phyloP scores from a whole-genome alignment of 2,888 invertebrate species.

The Celastrina argiolus region DNA sequence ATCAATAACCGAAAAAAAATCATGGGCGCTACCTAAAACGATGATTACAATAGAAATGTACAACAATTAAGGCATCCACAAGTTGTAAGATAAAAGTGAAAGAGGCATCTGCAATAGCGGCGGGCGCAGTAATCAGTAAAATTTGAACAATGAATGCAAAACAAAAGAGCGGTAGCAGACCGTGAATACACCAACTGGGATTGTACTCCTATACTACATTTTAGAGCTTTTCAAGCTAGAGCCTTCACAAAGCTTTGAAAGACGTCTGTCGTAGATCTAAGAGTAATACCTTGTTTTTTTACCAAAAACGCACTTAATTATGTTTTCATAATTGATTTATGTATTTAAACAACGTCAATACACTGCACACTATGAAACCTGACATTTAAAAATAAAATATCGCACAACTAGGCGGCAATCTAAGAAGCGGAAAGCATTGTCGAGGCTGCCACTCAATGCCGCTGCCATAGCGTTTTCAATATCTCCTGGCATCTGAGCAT shows the following conservation, averaged over 20 bases:
- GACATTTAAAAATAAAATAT: background rate
- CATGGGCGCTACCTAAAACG: background rate
- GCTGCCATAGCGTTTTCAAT: constrained; percentile 51
- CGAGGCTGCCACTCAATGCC: constrained; percentile 40
- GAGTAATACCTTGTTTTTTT: no score
- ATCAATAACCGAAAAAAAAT: background rate
- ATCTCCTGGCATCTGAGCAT: constrained; percentile 45
- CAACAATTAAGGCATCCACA: constrained; percentile 15
- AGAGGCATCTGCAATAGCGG: constrained; percentile 20
- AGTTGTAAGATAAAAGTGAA: constrained; percentile 14
- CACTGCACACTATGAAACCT: background rate
- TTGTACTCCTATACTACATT: constrained; percentile 32
- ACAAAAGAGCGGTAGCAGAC: constrained; percentile 45
- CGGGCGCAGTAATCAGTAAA: constrained; percentile 36
- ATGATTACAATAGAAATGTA: constrained; percentile 19
- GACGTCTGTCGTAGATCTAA: background rate
- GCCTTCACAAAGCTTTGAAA: background rate
- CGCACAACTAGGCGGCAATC: background rate
- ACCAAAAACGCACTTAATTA: no score
- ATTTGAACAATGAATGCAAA: constrained; percentile 42
- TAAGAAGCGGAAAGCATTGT: constrained; percentile 24
- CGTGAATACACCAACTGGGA: constrained; percentile 36
- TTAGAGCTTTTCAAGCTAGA: background rate
- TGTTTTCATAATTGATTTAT: background rate
- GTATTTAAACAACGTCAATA: background rate